These are phyloP conservation scores for Corythaeola cristata DNA, from an alignment of 2,113 vertebrate species.

Conservation along the genomic window DNA sequence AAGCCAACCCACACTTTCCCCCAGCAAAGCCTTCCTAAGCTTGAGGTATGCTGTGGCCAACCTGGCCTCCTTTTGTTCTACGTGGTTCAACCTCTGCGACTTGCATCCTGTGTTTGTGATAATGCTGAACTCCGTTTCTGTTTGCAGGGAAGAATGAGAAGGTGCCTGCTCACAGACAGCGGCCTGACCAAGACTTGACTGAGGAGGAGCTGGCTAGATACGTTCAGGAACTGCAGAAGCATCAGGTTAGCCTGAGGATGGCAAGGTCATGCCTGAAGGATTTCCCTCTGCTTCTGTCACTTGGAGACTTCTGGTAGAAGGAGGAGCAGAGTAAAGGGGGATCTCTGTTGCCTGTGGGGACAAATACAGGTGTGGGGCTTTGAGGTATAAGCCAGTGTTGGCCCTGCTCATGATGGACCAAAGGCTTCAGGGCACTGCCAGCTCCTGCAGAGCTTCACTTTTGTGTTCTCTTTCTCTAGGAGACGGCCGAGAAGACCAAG, in stretches of 20 bases:
- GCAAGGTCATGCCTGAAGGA: neutral
- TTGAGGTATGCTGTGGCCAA: neutral
- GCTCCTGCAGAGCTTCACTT: neutral
- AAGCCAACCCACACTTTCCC: neutral
- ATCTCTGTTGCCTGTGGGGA: neutral
- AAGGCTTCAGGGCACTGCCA: neutral
- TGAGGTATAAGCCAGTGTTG: neutral
- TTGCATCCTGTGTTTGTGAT: neutral
- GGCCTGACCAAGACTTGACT: conserved; percentile 80
- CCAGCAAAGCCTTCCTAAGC: neutral
- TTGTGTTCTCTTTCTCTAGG: conserved; percentile 73
- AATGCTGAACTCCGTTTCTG: conserved; percentile 10
- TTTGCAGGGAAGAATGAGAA: conserved; percentile 81
- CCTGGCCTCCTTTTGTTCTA: neutral
- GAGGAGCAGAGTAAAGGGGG: neutral
- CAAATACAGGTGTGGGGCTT: neutral
- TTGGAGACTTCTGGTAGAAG: neutral
- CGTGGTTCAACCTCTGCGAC: neutral
- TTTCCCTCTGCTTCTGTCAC: neutral
- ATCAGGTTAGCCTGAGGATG: conserved; percentile 82
- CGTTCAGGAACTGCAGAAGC: conserved; percentile 92
- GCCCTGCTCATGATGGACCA: neutral
- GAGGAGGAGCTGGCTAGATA: conserved; percentile 92
- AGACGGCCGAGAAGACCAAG: conserved; percentile 91
- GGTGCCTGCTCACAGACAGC: conserved; percentile 59